Conservation (phyloP, 2,888 invertebrate species). For the Halocaridina rubra region DNA sequence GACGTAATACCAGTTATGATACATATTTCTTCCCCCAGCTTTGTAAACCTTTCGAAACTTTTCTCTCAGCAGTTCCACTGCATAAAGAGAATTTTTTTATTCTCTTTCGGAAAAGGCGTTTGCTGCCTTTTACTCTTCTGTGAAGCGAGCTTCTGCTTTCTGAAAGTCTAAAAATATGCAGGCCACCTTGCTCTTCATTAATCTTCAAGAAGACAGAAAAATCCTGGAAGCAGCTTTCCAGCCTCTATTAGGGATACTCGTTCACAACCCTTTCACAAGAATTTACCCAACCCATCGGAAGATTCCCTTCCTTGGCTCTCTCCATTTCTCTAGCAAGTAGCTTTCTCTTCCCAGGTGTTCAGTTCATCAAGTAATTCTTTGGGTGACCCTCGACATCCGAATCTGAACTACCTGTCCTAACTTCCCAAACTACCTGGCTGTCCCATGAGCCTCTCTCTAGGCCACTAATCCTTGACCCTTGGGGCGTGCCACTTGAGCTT, state of each 20-base stretch:
- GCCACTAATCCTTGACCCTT: slow-evolving; percentile 32
- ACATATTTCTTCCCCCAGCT: slow-evolving; percentile 23
- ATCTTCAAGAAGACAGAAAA: too few relatives aligned
- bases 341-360: not conserved
- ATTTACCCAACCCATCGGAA: not conserved
- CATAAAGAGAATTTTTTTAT: too few relatives aligned
- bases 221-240: too few relatives aligned
- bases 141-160: too few relatives aligned
- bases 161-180: too few relatives aligned
- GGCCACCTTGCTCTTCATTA: too few relatives aligned
- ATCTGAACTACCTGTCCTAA: not conserved
- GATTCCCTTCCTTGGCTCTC: not conserved
- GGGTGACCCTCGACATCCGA: not conserved
- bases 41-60: not conserved
- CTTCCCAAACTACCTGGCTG: too few relatives aligned
- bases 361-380: not conserved
- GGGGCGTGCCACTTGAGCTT: slow-evolving; percentile 27
- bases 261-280: not conserved
- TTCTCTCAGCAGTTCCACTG: slow-evolving; percentile 4
- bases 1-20: too few relatives aligned
- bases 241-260: too few relatives aligned
- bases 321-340: too few relatives aligned
- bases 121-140: too few relatives aligned
- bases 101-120: too few relatives aligned
- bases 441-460: slow-evolving; percentile 20